Evolutionary conservation across 1,140 invertebrate species (phyloP).

Genomic region (Eubasilissa regina): DNA sequence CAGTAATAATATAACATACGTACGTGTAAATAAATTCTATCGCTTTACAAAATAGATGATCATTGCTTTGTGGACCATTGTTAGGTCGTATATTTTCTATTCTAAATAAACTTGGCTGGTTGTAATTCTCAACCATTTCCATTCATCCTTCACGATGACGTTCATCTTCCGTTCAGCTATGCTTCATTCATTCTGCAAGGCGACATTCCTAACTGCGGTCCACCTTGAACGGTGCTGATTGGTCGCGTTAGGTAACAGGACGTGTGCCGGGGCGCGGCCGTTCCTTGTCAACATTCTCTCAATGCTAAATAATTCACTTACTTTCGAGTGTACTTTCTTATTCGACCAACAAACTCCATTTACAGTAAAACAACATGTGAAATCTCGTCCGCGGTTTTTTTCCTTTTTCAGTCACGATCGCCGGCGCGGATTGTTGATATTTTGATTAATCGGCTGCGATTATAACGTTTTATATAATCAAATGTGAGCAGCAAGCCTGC

Average conservation of each 20-base stretch:
- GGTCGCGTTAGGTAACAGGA: background rate
- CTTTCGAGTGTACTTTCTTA: slow-evolving; percentile 35
- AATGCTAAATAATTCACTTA: slow-evolving; percentile 15
- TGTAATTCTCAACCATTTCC: no score
- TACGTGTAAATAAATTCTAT: no score
- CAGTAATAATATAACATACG: no score
- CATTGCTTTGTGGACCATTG: no score
- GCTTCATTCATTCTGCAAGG: background rate
- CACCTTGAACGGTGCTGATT: background rate
- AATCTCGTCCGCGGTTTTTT: slow-evolving; percentile 44
- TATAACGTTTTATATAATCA: slow-evolving; percentile 43
- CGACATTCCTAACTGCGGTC: slow-evolving; percentile 7
- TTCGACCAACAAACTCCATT: slow-evolving; percentile 46
- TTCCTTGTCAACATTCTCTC: slow-evolving; percentile 26
- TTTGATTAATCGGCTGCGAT: slow-evolving; percentile 49
- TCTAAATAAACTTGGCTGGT: no score
- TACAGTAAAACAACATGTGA: slow-evolving; percentile 39
- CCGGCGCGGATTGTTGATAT: slow-evolving; percentile 30
- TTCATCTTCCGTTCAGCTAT: background rate
- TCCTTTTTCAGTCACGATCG: slow-evolving; percentile 36
- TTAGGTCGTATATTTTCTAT: no score
- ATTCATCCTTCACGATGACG: background rate
- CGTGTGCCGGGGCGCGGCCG: slow-evolving; percentile 28
- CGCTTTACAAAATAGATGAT: no score
- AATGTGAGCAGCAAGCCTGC: slow-evolving; percentile 34